Evolutionary conservation across 2,888 invertebrate genomes (phyloP).

Genomic region (Brachypalpus laphriformis): DNA sequence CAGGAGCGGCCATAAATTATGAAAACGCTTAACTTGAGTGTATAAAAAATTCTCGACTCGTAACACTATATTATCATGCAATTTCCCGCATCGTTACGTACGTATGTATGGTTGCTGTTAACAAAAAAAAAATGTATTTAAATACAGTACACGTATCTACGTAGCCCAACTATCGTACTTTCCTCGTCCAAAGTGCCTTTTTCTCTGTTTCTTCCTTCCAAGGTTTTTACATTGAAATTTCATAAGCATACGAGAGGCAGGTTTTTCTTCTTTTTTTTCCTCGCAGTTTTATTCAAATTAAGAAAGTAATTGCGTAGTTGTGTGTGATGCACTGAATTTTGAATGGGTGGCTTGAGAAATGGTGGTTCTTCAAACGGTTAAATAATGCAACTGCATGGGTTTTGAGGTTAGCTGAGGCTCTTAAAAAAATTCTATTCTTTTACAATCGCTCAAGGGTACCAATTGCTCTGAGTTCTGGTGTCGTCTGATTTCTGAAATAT

Average conservation of each 20-base stretch:
- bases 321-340: conserved; percentile 35
- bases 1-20: conserved; percentile 62
- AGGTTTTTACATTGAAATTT: conserved; percentile 70
- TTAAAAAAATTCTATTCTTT: not conserved
- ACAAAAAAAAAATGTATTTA: conserved; percentile 43
- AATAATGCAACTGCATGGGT: not conserved
- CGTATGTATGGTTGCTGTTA: conserved; percentile 8
- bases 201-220: conserved; percentile 45
- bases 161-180: conserved; percentile 53
- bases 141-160: conserved; percentile 63
- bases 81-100: conserved; percentile 71
- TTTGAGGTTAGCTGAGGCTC: not conserved
- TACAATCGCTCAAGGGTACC: too few relatives aligned
- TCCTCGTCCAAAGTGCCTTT: conserved; percentile 51
- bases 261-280: conserved; percentile 3
- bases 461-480: too few relatives aligned
- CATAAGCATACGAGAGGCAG: conserved; percentile 43
- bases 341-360: conserved; percentile 27
- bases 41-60: conserved; percentile 72
- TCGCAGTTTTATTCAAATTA: conserved; percentile 61
- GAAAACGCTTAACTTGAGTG: conserved; percentile 59
- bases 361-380: too few relatives aligned
- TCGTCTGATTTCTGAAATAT: too few relatives aligned
- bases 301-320: conserved; percentile 60
- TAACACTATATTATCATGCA: conserved; percentile 74